Percentiles rank a stretch among this genome's conserved stretches.
These are phyloP conservation scores for Petrolisthes manimaculis DNA, from an alignment of 2,888 invertebrate genomes.

Conservation along the genomic window DNA sequence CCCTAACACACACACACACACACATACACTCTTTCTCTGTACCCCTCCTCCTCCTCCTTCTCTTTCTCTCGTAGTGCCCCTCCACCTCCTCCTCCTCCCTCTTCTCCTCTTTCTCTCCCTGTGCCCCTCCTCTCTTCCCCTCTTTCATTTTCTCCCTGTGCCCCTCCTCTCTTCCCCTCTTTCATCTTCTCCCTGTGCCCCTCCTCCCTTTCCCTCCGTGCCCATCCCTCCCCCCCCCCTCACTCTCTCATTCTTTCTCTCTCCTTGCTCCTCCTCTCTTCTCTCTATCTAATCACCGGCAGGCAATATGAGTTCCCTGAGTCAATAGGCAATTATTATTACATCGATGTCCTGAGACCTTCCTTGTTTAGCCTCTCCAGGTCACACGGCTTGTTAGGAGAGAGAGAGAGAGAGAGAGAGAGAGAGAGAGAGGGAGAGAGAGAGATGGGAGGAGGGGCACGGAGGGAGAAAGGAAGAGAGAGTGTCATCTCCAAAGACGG, in stretches of 20 bases:
- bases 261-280: neutral
- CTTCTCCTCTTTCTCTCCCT: neutral
- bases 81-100: neutral
- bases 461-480: neutral
- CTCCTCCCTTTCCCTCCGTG: neutral
- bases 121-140: neutral
- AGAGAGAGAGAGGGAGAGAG: neutral
- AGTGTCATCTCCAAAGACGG: neutral
- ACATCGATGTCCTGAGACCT: too few relatives aligned
- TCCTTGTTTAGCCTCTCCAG: neutral
- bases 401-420: conserved; percentile 7
- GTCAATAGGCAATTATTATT: too few relatives aligned
- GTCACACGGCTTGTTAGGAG: neutral
- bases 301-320: too few relatives aligned
- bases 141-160: neutral
- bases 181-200: neutral
- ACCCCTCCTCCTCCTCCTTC: too few relatives aligned
- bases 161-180: neutral
- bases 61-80: neutral
- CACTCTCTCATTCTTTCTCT: neutral
- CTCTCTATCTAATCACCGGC: neutral
- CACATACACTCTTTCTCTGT: too few relatives aligned
- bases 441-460: neutral
- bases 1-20: too few relatives aligned
- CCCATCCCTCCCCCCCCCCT: neutral